Conservation (phyloP, 2,888 invertebrate genomes). For the Phorcus lineatus region DNA sequence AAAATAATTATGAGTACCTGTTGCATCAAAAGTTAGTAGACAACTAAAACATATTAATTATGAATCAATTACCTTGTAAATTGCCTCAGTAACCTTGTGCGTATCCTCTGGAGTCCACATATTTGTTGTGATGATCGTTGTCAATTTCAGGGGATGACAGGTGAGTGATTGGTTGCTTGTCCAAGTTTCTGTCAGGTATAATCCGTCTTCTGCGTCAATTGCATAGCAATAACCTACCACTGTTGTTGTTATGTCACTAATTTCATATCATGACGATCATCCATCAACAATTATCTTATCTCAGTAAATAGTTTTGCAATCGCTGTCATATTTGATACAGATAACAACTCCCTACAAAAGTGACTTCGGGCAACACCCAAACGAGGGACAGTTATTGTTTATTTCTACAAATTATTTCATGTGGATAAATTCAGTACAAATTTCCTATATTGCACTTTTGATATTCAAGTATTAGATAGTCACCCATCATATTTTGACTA, state of each 20-base stretch:
- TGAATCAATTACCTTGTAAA: constrained; percentile 50
- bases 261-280: no score
- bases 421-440: no score
- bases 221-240: no score
- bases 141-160: neutral
- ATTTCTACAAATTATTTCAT: no score
- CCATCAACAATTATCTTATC: no score
- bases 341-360: constrained; percentile 1
- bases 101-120: constrained; percentile 58
- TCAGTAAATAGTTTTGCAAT: neutral
- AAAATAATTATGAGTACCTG: no score
- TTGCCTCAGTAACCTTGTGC: constrained; percentile 53
- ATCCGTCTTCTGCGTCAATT: neutral
- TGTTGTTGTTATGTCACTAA: no score
- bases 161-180: neutral
- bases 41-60: neutral
- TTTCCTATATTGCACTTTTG: no score
- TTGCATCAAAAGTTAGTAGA: no score
- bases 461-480: no score
- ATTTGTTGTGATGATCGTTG: neutral
- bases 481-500: no score
- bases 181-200: neutral
- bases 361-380: constrained; percentile 10
- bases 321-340: neutral
- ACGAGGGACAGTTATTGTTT: neutral